Evolutionary conservation across 2,113 vertebrate genomes (phyloP).

Genomic region (Callionymus lyra): DNA sequence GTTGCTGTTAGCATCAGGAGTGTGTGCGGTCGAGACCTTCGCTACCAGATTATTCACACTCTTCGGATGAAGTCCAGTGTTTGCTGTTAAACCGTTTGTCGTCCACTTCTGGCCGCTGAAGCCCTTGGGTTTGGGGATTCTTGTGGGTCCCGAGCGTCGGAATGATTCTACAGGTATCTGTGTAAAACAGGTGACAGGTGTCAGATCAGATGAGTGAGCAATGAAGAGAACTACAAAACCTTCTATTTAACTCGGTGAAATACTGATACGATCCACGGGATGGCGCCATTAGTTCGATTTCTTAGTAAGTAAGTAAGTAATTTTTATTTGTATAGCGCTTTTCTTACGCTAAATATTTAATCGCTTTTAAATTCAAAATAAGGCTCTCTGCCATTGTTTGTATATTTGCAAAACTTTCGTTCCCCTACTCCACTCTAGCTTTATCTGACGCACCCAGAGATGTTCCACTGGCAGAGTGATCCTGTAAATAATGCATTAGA

Average conservation of each 20-base stretch:
- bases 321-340: too few relatives aligned
- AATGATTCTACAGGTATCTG: conserved; percentile 77
- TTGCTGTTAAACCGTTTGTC: conserved; percentile 6
- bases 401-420: too few relatives aligned
- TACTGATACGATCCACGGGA: conserved; percentile 35
- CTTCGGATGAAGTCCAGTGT: too few relatives aligned
- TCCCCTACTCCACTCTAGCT: neutral
- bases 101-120: conserved; percentile 57
- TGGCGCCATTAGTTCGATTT: conserved; percentile 18
- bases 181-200: conserved; percentile 36
- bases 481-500: too few relatives aligned
- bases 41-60: neutral
- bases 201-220: too few relatives aligned
- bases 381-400: too few relatives aligned
- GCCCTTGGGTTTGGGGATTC: conserved; percentile 82
- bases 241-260: conserved; percentile 4
- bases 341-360: too few relatives aligned
- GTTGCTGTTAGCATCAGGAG: conserved; percentile 15
- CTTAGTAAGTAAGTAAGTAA: conserved; percentile 2
- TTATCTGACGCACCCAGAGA: neutral
- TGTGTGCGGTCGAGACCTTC: conserved; percentile 22
- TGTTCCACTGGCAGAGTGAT: too few relatives aligned
- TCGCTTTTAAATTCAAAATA: too few relatives aligned
- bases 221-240: too few relatives aligned
- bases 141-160: conserved; percentile 69